These are phyloP conservation scores for Pristiophorus japonicus DNA, from an alignment of 2,113 vertebrate genomes.

Conservation along the genomic window DNA sequence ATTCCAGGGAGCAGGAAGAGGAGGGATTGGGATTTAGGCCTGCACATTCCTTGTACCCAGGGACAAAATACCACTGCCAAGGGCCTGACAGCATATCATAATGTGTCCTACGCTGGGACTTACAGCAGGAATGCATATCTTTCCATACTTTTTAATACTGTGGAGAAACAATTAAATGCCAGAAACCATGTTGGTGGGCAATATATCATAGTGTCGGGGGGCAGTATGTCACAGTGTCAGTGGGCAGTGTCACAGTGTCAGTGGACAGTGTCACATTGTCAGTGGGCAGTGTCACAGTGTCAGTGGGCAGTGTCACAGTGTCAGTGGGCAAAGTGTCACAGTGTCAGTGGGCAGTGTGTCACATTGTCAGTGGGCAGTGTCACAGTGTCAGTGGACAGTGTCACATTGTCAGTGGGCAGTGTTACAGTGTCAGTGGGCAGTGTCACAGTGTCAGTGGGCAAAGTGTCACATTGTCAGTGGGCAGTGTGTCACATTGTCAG, in stretches of 20 bases:
- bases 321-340: too few relatives aligned
- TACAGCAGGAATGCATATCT: not conserved
- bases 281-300: not conserved
- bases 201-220: not conserved
- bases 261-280: not conserved
- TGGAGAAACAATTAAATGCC: not conserved
- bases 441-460: too few relatives aligned
- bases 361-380: too few relatives aligned
- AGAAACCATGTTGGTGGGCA: not conserved
- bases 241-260: not conserved
- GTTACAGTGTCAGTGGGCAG: not conserved
- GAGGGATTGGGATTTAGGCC: too few relatives aligned
- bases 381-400: not conserved
- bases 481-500: too few relatives aligned
- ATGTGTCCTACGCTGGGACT: not conserved
- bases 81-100: too few relatives aligned
- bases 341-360: too few relatives aligned
- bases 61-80: too few relatives aligned
- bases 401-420: not conserved
- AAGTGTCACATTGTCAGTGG: too few relatives aligned
- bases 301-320: too few relatives aligned
- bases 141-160: not conserved
- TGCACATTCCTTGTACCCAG: too few relatives aligned
- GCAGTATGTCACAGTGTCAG: not conserved
- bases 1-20: too few relatives aligned